These are phyloP conservation scores for Lepidocyrtinus sp. DNA, from an alignment of 2,888 invertebrate genomes.

Conservation along the genomic window DNA sequence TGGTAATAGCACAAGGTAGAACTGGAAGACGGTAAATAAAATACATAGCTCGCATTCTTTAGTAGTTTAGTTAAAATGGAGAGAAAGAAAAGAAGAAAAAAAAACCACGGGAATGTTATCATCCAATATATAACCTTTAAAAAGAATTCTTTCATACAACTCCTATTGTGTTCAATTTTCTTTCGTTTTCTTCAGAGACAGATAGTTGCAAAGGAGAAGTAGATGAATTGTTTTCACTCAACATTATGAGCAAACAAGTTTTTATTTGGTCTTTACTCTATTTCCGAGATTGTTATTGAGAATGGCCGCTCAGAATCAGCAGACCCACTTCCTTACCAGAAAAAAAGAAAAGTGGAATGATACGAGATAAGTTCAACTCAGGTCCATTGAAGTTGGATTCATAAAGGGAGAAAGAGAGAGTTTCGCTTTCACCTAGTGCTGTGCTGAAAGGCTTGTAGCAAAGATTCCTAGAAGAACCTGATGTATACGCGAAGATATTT, in stretches of 20 bases:
- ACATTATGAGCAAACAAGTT: conserved; percentile 62
- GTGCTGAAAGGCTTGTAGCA: too few species aligned
- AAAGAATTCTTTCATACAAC: conserved; percentile 41
- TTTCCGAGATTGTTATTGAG: conserved; percentile 59
- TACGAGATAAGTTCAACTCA: conserved; percentile 7
- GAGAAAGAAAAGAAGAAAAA: conserved; percentile 15
- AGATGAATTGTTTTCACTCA: conserved; percentile 62
- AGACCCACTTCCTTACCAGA: not conserved
- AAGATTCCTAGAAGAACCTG: too few species aligned
- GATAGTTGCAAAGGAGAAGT: conserved; percentile 50
- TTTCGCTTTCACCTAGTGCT: too few species aligned
- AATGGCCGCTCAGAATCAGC: conserved; percentile 50
- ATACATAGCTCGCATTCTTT: conserved; percentile 23
- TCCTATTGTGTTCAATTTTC: conserved; percentile 38
- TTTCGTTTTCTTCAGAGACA: conserved; percentile 37
- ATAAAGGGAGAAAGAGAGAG: not conserved
- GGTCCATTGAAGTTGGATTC: too few species aligned
- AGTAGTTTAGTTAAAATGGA: conserved; percentile 35
- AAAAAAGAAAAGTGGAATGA: not conserved
- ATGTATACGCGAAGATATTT: too few species aligned
- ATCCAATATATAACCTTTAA: conserved; percentile 45
- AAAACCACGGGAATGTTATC: conserved; percentile 48
- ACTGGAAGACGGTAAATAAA: conserved; percentile 13
- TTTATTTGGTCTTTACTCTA: conserved; percentile 60
- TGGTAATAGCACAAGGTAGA: conserved; percentile 30